phyloP scores from a whole-genome alignment of 2,888 invertebrate genomes.

The Microctonus aethiopoides region DNA sequence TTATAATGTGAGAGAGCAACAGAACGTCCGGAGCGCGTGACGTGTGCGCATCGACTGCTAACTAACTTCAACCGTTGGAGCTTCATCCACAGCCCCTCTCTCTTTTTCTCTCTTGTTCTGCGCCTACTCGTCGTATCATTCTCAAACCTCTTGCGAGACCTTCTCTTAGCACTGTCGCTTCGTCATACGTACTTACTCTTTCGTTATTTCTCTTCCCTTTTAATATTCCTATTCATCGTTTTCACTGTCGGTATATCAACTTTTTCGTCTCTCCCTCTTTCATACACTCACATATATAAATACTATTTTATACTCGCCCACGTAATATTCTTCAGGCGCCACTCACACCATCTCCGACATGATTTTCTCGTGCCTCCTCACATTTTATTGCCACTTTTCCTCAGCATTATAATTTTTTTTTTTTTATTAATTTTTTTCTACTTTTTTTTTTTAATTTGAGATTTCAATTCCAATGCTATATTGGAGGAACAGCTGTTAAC shows the following conservation, averaged over 20 bases:
- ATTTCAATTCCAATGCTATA: neutral
- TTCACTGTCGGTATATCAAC: constrained; percentile 19
- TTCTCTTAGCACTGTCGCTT: constrained; percentile 24
- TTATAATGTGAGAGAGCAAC: neutral
- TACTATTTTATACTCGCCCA: constrained; percentile 32
- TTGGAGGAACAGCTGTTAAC: neutral
- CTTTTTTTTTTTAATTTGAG: neutral
- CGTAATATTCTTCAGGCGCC: constrained; percentile 33
- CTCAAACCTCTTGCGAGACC: too few species aligned
- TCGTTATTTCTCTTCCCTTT: constrained; percentile 32
- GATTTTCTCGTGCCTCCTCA: constrained; percentile 8
- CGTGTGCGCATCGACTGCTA: constrained; percentile 67
- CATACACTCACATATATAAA: constrained; percentile 35
- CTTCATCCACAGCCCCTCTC: constrained; percentile 35
- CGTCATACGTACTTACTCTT: constrained; percentile 31
- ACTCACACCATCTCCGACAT: constrained; percentile 22
- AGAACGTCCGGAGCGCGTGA: constrained; percentile 60
- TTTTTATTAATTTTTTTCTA: constrained; percentile 28
- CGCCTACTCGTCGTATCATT: too few species aligned
- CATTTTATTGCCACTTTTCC: constrained; percentile 29
- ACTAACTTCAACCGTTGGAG: constrained; percentile 59
- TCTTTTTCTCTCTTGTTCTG: too few species aligned
- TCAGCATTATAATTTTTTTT: constrained; percentile 11
- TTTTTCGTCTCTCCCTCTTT: constrained; percentile 17
- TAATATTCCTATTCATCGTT: constrained; percentile 14